Base-by-base conservation (phyloP, 2,888 invertebrate genomes). In the Lasioglossum vierecki region DNA sequence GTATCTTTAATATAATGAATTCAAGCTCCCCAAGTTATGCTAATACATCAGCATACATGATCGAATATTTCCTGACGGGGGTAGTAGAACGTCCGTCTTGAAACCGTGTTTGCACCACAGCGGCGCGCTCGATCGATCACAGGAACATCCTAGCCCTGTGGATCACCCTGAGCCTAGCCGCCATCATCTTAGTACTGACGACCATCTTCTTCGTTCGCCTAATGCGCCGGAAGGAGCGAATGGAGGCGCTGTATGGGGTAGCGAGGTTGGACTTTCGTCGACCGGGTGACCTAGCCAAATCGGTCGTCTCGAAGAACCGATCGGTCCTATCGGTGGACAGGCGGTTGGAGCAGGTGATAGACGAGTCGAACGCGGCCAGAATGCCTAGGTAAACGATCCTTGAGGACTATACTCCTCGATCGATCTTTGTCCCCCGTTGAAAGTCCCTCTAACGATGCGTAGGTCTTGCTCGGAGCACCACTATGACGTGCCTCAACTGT, bases 401-500 rank as follows among this genome's bases (percentile, higher is more conserved):
- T 74, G 74, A 78, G 71, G 76, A 77, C 39, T n/a, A 63, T 53
- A 30, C 26, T 8, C 44, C 39, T 11, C 26, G 79, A 74, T 79
- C 77, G 79, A 85, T 68, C 26, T 63, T 66, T 82, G 57, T 75
- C 78, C 85, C 78, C 76, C 80, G 70, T 78, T 81, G 73, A 84
- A 76, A 79, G 49, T 80, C 46, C 46, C 57, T 74, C 66, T 80
- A 49, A 79, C 81, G 49, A 85, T 87, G 75, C 71, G 53, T 77
- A 95, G 96, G 90, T 96, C 96, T 57, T 96, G 97, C 77, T 97
- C 97, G 85, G 98, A 98, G 93, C 98, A 98, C 93, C 98, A 98
- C 94, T 98, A 98, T 94, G 98, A 98, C 93, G 98, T 98, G 0
- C 98, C 98, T 18, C 98, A 98, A 95, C 96, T 98, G 87, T 93